phyloP scores from a whole-genome alignment of 2,888 invertebrate species.

The Pristionchus exspectatus region DNA sequence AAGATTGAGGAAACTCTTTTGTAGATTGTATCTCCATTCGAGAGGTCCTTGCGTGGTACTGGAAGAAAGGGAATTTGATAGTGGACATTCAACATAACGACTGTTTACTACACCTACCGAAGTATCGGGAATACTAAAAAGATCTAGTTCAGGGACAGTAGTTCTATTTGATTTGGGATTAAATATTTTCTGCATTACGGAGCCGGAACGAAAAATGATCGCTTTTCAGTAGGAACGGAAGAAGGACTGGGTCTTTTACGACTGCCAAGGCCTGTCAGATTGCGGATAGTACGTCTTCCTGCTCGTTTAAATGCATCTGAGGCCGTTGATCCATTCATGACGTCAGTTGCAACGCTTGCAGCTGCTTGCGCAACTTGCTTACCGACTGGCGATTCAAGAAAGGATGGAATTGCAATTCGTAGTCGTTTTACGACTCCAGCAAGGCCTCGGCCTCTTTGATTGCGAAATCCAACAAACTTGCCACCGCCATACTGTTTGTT shows the following conservation, averaged over 20 bases:
- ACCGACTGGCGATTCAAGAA: no score
- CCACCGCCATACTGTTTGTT: no score
- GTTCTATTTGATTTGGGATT: background rate
- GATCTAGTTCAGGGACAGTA: background rate
- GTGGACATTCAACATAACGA: background rate
- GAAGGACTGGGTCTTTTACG: background rate
- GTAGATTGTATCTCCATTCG: background rate
- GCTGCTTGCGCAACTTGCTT: background rate
- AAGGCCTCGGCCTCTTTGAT: no score
- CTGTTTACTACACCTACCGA: background rate
- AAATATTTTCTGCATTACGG: background rate
- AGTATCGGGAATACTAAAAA: background rate
- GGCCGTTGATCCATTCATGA: background rate
- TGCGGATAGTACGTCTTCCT: background rate
- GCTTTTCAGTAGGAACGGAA: background rate
- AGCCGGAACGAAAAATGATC: background rate
- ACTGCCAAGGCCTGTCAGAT: background rate
- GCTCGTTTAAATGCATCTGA: background rate
- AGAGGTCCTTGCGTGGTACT: background rate
- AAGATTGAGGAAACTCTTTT: no score
- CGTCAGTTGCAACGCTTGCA: background rate
- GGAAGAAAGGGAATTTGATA: background rate
- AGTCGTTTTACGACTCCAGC: no score
- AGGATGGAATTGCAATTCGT: no score
- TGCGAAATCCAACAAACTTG: no score